phyloP scores from a whole-genome alignment of 2,797 vertebrate species.

The Enteromius treurensis region DNA sequence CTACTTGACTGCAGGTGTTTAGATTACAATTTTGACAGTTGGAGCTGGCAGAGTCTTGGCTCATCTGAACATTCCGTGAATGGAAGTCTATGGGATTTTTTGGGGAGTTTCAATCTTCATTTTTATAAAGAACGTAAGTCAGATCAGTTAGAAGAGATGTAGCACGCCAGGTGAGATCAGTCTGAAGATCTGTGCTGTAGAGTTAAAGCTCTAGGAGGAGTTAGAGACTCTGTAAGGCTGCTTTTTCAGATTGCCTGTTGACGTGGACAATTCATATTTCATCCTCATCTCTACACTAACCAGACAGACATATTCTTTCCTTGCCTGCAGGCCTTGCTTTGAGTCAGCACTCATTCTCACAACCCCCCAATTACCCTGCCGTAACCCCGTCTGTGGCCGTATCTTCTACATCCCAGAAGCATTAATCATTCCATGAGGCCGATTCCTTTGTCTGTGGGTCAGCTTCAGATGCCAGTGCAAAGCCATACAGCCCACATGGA shows the following conservation, averaged over 20 bases:
- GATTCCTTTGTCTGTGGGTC: conserved; percentile 48
- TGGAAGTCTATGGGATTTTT: no score
- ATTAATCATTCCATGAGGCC: conserved; percentile 45
- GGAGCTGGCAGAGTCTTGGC: no score
- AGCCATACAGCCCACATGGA: conserved; percentile 42
- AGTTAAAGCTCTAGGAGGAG: no score
- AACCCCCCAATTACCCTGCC: conserved; percentile 39
- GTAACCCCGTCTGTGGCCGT: conserved; percentile 31
- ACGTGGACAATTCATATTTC: conserved; percentile 45
- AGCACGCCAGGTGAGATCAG: no score
- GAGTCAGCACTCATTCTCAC: conserved; percentile 35
- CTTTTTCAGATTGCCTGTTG: conserved; percentile 42
- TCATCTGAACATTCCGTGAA: no score
- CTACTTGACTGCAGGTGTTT: no score
- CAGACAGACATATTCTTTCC: conserved; percentile 41
- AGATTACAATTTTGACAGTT: no score
- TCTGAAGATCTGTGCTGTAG: no score
- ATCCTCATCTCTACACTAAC: conserved; percentile 28
- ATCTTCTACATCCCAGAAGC: conserved; percentile 34
- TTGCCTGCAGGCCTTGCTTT: conserved; percentile 22
- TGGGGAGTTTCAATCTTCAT: no score
- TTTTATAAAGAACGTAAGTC: no score
- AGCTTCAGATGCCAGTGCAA: conserved; percentile 44
- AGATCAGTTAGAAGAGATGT: no score
- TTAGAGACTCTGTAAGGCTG: conserved; percentile 1